These are phyloP conservation scores for Capricornis sumatraensis DNA, from an alignment of 2,113 vertebrate genomes.

Conservation along the genomic window DNA sequence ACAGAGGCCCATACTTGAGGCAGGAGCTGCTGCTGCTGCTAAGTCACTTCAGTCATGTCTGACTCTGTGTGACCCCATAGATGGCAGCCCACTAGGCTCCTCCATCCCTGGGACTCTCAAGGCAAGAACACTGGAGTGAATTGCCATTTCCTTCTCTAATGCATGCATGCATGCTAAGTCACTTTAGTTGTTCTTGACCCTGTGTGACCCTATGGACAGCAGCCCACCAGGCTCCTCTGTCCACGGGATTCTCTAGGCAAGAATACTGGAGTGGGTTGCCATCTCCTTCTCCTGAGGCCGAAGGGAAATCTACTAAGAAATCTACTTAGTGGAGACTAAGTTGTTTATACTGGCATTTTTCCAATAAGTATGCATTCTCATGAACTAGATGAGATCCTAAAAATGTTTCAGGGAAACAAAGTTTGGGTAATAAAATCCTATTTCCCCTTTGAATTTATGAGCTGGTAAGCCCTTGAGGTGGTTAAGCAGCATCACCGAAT, in stretches of 20 bases:
- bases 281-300: background rate
- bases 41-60: rapidly evolving
- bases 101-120: too few species aligned
- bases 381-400: background rate
- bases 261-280: background rate
- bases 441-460: background rate
- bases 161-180: too few species aligned
- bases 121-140: too few species aligned
- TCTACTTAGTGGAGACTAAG: background rate
- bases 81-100: background rate
- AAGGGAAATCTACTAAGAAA: background rate
- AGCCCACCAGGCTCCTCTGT: too few species aligned
- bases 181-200: too few species aligned
- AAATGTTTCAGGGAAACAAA: background rate
- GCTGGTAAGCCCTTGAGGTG: background rate
- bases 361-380: background rate
- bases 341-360: background rate
- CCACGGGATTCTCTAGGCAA: background rate
- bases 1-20: too few species aligned
- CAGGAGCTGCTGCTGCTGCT: background rate
- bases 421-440: background rate
- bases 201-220: too few species aligned
- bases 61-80: rapidly evolving
- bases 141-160: too few species aligned
- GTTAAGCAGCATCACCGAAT: background rate